Evolutionary conservation across 2,888 invertebrate genomes (phyloP), one percentile per base, ranked within the genome.

Genomic region (Dynastes maya): DNA sequence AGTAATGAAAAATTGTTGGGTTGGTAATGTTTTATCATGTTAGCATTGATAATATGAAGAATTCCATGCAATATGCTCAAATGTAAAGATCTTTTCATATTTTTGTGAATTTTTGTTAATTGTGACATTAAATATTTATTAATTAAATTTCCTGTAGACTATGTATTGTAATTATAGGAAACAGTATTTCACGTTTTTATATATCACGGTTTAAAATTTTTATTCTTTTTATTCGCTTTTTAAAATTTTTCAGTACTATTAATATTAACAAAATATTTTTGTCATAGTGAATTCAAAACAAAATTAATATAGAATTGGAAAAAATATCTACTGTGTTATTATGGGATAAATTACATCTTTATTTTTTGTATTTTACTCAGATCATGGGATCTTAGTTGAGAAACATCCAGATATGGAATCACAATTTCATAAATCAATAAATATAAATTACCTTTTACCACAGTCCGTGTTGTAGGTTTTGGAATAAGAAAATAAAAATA

Each of bases 1-100:
- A 55, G 55, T 55, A 55, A 55, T 55, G 55, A 55, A 55, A 55
- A 55, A 55, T 55, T 55, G n/a, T 55, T 22, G 55, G 55, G 55
- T 9, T 8, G 45, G 45, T 9, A 55, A 55, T 55, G 55, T 22
- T 22, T 22, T 55, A 45, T 45, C 1, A 45, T 45, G n/a, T 55
- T 55, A 16, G 5, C 6, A n/a, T 22, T 55, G 55, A 11, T 55
- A 55, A n/a, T 55, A n/a, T n/a, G n/a, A 55, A 55, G n/a, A 22
- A 22, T 55, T 55, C 55, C 55, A 55, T 22, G 55, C 55, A 55
- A n/a, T 55, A 55, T 55, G 55, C 55, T 55, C 55, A 55, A 55
- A 55, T 55, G 22, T 55, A 22, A 22, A n/a, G 13, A 16, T 55
- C n/a, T 55, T 55, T 55, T 16, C 22, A 45, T 11, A 45, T 8